These are phyloP conservation scores for Girardia tigrina DNA, from an alignment of 2,888 invertebrate species.

Conservation along the genomic window DNA sequence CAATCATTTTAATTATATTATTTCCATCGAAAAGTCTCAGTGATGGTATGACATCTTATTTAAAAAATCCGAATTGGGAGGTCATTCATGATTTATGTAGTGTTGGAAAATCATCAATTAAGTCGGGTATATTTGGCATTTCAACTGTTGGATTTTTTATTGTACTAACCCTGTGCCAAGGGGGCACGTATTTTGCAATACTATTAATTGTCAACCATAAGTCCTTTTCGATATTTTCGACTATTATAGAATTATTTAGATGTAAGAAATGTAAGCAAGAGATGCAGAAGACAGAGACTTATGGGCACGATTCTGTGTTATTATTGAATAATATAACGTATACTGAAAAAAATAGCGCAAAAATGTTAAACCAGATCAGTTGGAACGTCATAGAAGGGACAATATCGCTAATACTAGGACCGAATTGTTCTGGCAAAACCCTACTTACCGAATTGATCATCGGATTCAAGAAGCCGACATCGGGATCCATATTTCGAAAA, in stretches of 20 bases:
- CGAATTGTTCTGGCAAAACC: not conserved
- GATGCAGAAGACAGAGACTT: no score
- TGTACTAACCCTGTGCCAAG: not conserved
- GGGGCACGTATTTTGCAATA: not conserved
- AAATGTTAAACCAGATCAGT: not conserved
- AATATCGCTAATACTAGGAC: not conserved
- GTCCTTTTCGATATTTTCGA: no score
- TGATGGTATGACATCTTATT: not conserved
- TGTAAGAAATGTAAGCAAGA: no score
- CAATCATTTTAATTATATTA: not conserved
- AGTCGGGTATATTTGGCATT: no score
- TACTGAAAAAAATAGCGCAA: not conserved
- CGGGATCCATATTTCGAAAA: not conserved
- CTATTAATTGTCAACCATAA: not conserved
- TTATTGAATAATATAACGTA: not conserved
- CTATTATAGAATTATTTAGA: no score
- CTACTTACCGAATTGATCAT: not conserved
- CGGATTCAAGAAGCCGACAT: not conserved
- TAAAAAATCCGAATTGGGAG: not conserved
- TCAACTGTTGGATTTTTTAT: not conserved
- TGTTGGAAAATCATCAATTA: no score
- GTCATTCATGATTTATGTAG: no score
- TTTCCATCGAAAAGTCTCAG: not conserved
- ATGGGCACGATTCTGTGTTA: no score
- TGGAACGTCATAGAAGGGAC: not conserved